These are phyloP conservation scores for Caenorhabditis imperialis DNA, from an alignment of 2,888 invertebrate genomes.

Conservation along the genomic window DNA sequence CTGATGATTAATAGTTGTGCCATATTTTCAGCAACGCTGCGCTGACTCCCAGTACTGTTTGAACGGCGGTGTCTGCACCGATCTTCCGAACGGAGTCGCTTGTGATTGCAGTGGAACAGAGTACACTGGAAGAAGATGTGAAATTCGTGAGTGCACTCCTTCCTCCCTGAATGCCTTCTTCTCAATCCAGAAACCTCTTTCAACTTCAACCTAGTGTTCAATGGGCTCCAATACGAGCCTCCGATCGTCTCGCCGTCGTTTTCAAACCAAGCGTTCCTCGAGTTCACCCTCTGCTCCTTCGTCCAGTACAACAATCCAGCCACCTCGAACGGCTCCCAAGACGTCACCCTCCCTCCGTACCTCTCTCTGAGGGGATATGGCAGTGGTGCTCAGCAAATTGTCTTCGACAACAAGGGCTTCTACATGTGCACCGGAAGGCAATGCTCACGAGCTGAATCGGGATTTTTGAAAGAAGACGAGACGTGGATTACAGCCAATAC, in stretches of 20 bases:
- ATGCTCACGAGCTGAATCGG: conserved; percentile 10
- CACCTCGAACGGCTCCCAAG: background rate
- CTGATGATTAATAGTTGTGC: background rate
- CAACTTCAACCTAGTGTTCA: conserved; percentile 53
- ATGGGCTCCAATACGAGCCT: conserved; percentile 35
- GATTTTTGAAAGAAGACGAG: conserved; percentile 13
- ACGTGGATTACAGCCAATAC: conserved; percentile 44
- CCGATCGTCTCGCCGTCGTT: conserved; percentile 25
- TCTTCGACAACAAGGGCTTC: conserved; percentile 52
- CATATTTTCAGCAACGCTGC: conserved; percentile 45
- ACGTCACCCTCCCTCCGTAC: conserved; percentile 19
- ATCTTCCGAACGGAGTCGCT: conserved; percentile 21
- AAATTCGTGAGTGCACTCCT: conserved; percentile 35
- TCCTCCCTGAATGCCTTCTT: too few species aligned
- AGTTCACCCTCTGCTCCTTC: conserved; percentile 50
- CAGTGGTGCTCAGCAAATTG: conserved; percentile 14
- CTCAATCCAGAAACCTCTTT: conserved; percentile 27
- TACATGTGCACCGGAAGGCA: conserved; percentile 16
- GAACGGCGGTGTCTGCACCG: conserved; percentile 21
- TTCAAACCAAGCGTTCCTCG: conserved; percentile 7
- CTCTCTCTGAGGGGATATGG: conserved; percentile 16
- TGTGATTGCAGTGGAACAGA: conserved; percentile 31
- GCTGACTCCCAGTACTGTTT: conserved; percentile 26
- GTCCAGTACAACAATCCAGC: conserved; percentile 42
- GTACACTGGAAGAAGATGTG: conserved; percentile 38